Percentiles rank a stretch among this genome's conserved stretches.
phyloP scores from a whole-genome alignment of 2,113 vertebrate genomes.

The Fukomys damarensis region DNA sequence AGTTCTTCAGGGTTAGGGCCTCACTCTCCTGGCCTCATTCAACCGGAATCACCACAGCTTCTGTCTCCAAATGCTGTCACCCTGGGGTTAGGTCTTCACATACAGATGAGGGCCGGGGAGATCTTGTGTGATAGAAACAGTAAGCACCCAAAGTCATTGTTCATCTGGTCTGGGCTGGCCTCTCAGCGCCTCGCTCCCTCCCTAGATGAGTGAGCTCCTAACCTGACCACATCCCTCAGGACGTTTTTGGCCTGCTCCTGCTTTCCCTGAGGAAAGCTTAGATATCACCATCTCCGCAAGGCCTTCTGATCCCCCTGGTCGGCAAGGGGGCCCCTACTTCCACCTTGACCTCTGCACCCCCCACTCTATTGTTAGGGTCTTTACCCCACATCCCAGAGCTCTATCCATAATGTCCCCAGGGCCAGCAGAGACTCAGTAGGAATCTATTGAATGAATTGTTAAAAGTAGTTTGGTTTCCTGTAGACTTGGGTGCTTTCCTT shows the following conservation, averaged over 20 bases:
- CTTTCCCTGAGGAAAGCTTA: not conserved
- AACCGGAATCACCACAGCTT: not conserved
- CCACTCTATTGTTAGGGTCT: not conserved
- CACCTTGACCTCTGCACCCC: not conserved
- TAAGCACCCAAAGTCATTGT: not conserved
- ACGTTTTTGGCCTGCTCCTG: fast-evolving
- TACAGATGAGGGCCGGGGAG: not conserved
- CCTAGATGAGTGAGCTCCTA: not conserved
- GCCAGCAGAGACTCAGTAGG: not conserved
- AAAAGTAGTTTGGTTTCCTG: not conserved
- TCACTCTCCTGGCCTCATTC: not conserved
- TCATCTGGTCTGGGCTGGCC: not conserved
- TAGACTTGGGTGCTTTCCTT: not conserved
- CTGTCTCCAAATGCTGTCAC: not conserved
- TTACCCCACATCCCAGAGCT: not conserved
- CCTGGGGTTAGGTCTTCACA: not conserved
- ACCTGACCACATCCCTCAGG: not conserved
- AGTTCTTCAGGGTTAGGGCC: not conserved
- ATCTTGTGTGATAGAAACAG: not conserved
- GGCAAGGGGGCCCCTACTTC: not conserved
- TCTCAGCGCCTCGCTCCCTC: not conserved
- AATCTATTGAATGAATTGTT: not conserved
- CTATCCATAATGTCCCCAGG: not conserved
- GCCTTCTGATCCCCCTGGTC: not conserved
- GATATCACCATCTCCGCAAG: not conserved